These are phyloP conservation scores for Tretioscincus oriximinensis DNA, from an alignment of 2,113 vertebrate genomes.

Conservation along the genomic window DNA sequence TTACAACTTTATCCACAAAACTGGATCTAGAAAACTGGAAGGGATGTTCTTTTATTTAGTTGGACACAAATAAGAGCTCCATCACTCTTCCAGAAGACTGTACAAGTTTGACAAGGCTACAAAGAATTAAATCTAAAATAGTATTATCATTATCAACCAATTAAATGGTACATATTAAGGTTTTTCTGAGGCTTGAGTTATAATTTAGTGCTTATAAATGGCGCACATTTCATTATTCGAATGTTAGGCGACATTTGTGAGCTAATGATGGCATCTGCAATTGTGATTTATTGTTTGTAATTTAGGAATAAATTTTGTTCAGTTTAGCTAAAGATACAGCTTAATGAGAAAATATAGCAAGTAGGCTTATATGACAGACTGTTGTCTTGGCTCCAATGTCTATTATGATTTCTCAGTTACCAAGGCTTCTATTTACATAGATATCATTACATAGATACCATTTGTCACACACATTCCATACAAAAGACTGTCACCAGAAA, in stretches of 20 bases:
- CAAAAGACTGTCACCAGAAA: neutral
- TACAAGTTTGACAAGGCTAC: neutral
- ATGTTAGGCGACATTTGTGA: neutral
- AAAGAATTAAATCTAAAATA: neutral
- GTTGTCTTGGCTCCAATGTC: neutral
- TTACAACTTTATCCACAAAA: too few relatives aligned
- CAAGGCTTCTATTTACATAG: conserved; percentile 11
- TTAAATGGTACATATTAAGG: neutral
- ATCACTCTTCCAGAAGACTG: neutral
- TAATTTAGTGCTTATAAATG: neutral
- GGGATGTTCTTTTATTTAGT: neutral
- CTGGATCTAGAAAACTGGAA: neutral
- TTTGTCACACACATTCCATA: conserved; percentile 23
- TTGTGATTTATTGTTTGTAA: conserved; percentile 10
- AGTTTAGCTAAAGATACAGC: neutral
- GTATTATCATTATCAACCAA: neutral
- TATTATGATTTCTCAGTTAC: conserved; percentile 15
- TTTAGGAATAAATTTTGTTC: conserved; percentile 13
- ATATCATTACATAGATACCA: conserved; percentile 9
- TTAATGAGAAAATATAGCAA: conserved; percentile 1
- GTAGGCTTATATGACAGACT: neutral
- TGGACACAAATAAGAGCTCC: neutral
- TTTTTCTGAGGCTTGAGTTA: neutral
- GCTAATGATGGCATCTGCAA: neutral
- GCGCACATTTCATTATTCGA: neutral